phyloP scores from a whole-genome alignment of 2,113 vertebrate species.

The Desmodus rotundus region DNA sequence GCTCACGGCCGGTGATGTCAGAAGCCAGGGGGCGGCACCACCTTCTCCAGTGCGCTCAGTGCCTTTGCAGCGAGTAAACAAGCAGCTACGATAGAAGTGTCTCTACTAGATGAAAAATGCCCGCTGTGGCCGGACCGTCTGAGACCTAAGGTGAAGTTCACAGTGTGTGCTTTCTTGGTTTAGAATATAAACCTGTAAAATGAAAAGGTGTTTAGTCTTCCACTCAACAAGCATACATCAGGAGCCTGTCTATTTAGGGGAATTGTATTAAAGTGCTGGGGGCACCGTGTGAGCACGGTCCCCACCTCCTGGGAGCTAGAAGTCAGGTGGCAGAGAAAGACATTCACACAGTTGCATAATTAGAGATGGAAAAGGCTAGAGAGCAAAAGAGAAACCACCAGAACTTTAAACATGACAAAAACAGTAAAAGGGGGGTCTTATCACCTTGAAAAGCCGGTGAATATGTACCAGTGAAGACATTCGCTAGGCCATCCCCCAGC shows the following conservation, averaged over 20 bases:
- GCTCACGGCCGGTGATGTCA: neutral
- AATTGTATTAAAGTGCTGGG: neutral
- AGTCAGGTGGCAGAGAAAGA: neutral
- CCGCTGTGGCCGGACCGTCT: neutral
- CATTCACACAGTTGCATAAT: neutral
- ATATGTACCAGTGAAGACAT: neutral
- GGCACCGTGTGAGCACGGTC: neutral
- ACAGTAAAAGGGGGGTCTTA: neutral
- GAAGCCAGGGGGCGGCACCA: neutral
- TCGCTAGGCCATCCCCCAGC: too few relatives aligned
- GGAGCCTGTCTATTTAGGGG: neutral
- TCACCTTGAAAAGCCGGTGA: neutral
- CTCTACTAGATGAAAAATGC: neutral
- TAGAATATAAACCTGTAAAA: neutral
- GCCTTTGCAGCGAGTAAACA: neutral
- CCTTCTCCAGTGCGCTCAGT: neutral
- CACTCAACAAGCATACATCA: neutral
- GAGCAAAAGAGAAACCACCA: neutral
- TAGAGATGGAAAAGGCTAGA: neutral
- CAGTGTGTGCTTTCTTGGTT: neutral
- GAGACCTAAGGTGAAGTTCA: neutral
- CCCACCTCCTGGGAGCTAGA: neutral
- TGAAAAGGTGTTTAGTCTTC: neutral
- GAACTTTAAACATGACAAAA: neutral
- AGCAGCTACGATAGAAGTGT: neutral